Conservation (phyloP, 2,797 vertebrate genomes). For the Heteromormyrus szaboi region DNA sequence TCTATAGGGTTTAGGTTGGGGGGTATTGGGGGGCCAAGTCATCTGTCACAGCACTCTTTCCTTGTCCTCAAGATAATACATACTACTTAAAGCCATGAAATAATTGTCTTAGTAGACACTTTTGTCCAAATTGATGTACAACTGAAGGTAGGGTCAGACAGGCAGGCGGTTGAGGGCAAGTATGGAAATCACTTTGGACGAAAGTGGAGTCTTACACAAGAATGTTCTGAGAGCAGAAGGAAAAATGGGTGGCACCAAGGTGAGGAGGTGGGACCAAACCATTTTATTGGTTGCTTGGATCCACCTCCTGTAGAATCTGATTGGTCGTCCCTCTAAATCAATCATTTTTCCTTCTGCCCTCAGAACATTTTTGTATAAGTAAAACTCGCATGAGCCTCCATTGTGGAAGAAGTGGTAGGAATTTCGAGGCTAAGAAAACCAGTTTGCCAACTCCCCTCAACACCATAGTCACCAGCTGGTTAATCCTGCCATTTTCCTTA, state of each 20-base stretch:
- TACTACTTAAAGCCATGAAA: neutral
- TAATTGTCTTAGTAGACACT: slow-evolving; percentile 22
- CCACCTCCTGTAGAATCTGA: neutral
- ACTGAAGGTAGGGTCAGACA: neutral
- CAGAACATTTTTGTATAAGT: neutral
- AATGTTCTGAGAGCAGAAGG: neutral
- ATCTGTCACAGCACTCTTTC: neutral
- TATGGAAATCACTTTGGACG: neutral
- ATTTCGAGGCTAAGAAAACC: neutral
- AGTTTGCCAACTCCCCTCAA: neutral
- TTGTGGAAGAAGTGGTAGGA: neutral
- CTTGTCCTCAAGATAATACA: neutral
- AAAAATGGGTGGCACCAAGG: neutral
- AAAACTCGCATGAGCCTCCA: neutral
- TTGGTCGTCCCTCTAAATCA: neutral
- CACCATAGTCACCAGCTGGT: neutral
- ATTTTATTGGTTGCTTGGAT: neutral
- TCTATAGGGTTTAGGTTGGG: neutral
- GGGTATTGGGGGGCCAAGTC: neutral
- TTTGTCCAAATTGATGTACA: neutral
- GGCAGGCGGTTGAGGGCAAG: neutral
- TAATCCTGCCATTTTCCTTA: neutral
- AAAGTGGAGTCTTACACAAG: neutral
- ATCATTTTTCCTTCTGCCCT: neutral
- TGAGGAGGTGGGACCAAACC: neutral